Evolutionary conservation across 1,140 invertebrate genomes (phyloP).

Genomic region (Brachionus rubens): DNA sequence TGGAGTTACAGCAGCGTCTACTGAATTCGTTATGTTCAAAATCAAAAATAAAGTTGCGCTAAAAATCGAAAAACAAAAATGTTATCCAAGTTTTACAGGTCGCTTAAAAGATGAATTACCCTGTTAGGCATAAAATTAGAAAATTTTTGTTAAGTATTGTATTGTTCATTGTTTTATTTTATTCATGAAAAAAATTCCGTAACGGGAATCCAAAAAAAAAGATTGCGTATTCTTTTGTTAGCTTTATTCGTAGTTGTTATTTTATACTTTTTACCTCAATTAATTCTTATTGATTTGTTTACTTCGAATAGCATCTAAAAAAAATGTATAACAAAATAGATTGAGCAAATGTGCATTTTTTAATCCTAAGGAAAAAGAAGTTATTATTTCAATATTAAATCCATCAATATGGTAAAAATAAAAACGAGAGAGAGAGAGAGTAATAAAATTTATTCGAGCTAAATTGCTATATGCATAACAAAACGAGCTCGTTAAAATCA

Average conservation of each 20-base stretch:
- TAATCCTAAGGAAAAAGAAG: too few species aligned
- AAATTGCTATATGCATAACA: too few species aligned
- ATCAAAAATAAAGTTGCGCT: neutral
- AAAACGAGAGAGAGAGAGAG: too few species aligned
- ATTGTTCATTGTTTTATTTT: neutral
- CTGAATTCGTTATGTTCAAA: neutral
- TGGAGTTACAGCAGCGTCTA: neutral
- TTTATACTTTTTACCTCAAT: neutral
- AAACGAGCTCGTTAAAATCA: too few species aligned
- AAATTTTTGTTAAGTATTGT: neutral
- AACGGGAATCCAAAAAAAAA: neutral
- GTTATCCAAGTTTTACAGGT: too few species aligned
- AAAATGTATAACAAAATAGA: neutral
- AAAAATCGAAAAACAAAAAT: too few species aligned
- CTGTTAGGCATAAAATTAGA: neutral
- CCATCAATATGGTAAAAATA: too few species aligned
- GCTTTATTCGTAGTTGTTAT: too few species aligned
- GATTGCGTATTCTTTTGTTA: neutral
- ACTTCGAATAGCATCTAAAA: constrained; percentile 25
- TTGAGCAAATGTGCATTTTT: neutral
- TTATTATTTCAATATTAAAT: too few species aligned
- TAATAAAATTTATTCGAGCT: too few species aligned
- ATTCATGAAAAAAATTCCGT: constrained; percentile 3
- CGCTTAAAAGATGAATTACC: neutral
- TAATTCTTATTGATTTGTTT: neutral